Conservation (phyloP, 1,140 invertebrate species). For the Mizuhopecten yessoensis region DNA sequence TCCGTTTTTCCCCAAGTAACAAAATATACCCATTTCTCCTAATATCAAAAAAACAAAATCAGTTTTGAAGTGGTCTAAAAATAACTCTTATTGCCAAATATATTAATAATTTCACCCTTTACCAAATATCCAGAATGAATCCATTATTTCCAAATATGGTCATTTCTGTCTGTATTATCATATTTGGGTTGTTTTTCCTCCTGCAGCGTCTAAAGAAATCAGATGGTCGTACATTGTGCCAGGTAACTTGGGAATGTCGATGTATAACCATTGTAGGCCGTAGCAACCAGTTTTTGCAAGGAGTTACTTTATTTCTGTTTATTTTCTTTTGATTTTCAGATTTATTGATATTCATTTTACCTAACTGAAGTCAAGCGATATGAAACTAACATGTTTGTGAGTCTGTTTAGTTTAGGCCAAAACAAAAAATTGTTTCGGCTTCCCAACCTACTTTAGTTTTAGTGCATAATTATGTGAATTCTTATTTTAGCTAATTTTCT, state of each 20-base stretch:
- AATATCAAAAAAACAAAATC: no score
- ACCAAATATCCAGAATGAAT: no score
- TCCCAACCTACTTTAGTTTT: no score
- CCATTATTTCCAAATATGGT: no score
- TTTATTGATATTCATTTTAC: not conserved
- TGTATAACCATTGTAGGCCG: not conserved
- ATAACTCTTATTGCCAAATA: no score
- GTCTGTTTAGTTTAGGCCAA: not conserved
- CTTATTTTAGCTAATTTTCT: no score
- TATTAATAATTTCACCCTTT: no score
- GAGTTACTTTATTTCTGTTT: not conserved
- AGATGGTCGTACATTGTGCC: slow-evolving; percentile 74
- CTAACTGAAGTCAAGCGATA: not conserved
- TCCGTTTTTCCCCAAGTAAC: no score
- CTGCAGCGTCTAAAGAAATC: slow-evolving; percentile 69
- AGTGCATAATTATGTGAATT: no score
- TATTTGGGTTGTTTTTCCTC: slow-evolving; percentile 54
- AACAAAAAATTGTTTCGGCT: not conserved
- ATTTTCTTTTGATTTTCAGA: slow-evolving; percentile 15
- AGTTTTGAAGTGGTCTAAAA: no score
- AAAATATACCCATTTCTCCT: no score
- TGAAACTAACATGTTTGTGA: not conserved
- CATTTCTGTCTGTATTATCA: not conserved
- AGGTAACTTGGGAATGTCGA: slow-evolving; percentile 68
- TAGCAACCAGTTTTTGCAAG: slow-evolving; percentile 33